Evolutionary conservation across 2,888 invertebrate genomes (phyloP).

Genomic region (Norana najaformis): DNA sequence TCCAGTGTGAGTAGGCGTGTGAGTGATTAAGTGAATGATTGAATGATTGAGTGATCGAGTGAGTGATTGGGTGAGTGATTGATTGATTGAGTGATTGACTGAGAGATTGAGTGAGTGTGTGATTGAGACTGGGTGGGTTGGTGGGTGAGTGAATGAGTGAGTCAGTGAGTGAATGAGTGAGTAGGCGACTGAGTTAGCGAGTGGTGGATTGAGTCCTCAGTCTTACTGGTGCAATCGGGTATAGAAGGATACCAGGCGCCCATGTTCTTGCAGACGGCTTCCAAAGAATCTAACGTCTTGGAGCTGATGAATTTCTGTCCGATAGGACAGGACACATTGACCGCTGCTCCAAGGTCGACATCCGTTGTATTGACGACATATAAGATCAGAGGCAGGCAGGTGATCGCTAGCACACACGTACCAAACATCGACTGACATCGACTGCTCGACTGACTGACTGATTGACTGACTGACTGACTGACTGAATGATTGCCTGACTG

Average conservation of each 20-base stretch:
- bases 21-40: no score
- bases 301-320: background rate
- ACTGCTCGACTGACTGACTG: background rate
- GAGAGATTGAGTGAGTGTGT: background rate
- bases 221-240: slow-evolving; percentile 28
- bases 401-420: slow-evolving; percentile 8
- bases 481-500: no score
- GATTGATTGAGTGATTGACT: background rate
- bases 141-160: background rate
- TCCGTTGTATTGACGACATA: background rate
- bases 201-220: background rate
- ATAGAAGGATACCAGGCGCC: slow-evolving; percentile 20
- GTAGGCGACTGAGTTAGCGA: background rate
- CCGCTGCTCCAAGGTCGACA: background rate
- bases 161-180: background rate
- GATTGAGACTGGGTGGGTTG: no score
- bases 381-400: slow-evolving; percentile 18
- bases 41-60: background rate
- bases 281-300: background rate
- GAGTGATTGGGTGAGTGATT: background rate
- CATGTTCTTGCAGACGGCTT: background rate
- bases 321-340: slow-evolving; percentile 22
- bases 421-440: background rate
- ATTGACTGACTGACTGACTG: no score
- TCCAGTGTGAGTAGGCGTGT: no score